These are phyloP conservation scores for Leucozona laternaria DNA, from an alignment of 2,888 invertebrate species.

Conservation along the genomic window DNA sequence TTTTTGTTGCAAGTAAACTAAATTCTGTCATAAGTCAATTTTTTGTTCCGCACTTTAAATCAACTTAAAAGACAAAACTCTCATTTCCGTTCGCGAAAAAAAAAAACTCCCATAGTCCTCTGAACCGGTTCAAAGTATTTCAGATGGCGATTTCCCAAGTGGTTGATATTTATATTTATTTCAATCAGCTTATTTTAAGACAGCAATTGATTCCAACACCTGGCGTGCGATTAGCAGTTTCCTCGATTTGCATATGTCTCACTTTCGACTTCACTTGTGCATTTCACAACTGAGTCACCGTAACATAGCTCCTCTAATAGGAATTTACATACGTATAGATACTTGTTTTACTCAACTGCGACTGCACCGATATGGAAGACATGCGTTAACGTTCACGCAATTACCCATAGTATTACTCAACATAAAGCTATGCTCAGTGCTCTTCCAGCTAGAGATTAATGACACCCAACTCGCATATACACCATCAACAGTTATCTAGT, in stretches of 20 bases:
- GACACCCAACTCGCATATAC: conserved; percentile 25
- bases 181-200: neutral
- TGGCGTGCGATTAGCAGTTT: conserved; percentile 20
- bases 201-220: conserved; percentile 24
- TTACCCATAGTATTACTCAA: conserved; percentile 36
- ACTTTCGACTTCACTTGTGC: neutral
- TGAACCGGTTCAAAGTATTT: neutral
- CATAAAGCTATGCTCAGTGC: conserved; percentile 17
- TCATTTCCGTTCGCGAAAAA: conserved; percentile 6
- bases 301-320: conserved; percentile 10
- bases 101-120: neutral
- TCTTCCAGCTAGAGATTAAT: conserved; percentile 42
- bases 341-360: too few species aligned
- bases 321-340: conserved; percentile 19
- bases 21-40: neutral
- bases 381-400: conserved; percentile 45
- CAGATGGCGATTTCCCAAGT: conserved; percentile 2
- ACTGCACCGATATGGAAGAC: neutral
- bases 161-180: neutral
- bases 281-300: conserved; percentile 34
- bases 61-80: neutral
- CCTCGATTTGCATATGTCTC: conserved; percentile 39
- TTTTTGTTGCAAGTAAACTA: neutral
- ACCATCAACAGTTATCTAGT: conserved; percentile 30
- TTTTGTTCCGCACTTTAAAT: conserved; percentile 1